Evolutionary conservation across 2,888 invertebrate genomes (phyloP).

Genomic region (Drosophila falleni): DNA sequence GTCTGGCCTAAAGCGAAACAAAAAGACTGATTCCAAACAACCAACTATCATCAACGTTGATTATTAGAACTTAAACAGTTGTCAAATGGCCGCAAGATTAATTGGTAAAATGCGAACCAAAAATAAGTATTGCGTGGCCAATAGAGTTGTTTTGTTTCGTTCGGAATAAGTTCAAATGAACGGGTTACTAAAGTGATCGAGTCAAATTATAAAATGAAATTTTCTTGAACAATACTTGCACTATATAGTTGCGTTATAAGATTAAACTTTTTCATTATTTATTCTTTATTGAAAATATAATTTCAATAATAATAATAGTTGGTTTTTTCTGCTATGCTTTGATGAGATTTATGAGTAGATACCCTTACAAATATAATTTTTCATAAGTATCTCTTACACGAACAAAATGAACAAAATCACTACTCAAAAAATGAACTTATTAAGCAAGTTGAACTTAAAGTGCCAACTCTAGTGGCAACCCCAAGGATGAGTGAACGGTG

Average conservation of each 20-base stretch:
- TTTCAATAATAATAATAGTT: no score
- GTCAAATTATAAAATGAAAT: background rate
- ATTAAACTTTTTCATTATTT: no score
- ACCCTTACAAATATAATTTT: no score
- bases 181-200: background rate
- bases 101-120: constrained; percentile 63
- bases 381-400: no score
- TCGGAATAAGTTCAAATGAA: background rate
- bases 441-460: background rate
- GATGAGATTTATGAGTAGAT: no score
- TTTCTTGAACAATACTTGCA: no score
- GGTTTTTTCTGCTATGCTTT: no score
- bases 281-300: no score
- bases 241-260: no score
- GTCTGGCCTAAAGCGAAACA: constrained; percentile 50
- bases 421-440: background rate
- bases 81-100: constrained; percentile 68
- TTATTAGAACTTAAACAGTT: constrained; percentile 71
- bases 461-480: constrained; percentile 4
- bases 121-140: constrained; percentile 74
- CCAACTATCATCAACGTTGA: constrained; percentile 47
- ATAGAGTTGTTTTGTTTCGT: background rate
- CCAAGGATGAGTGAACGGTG: constrained; percentile 32
- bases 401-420: background rate
- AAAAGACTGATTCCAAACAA: constrained; percentile 33